Evolutionary conservation across 2,113 vertebrate genomes (phyloP).

Genomic region (Podiceps cristatus): DNA sequence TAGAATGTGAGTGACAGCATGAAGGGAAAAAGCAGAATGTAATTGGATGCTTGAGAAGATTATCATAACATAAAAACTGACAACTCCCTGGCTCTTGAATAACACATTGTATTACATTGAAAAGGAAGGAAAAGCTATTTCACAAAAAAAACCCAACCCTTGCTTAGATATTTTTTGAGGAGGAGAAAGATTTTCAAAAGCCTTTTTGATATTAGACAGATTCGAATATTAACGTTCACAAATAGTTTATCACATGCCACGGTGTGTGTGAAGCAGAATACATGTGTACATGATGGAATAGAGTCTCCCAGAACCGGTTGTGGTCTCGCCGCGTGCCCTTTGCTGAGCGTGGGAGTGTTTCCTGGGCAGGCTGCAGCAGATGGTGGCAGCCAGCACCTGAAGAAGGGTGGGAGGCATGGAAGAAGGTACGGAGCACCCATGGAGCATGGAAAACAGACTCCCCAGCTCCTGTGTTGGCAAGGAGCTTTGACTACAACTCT

Average conservation of each 20-base stretch:
- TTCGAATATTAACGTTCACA: background rate
- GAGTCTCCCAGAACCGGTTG: fast-evolving
- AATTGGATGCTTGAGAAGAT: slow-evolving; percentile 23
- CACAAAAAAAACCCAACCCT: background rate
- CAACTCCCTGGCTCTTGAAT: slow-evolving; percentile 23
- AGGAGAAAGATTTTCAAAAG: background rate
- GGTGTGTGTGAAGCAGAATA: background rate
- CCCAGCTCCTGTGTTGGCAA: fast-evolving
- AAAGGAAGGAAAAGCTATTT: slow-evolving; percentile 9
- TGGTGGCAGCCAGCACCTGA: fast-evolving
- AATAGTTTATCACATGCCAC: background rate
- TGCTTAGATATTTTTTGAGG: background rate
- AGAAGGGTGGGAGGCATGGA: fast-evolving
- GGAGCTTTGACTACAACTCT: background rate
- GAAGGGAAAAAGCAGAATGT: background rate
- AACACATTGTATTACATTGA: background rate
- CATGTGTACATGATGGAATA: fast-evolving
- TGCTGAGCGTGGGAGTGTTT: fast-evolving
- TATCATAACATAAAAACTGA: slow-evolving; percentile 42
- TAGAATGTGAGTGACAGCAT: slow-evolving; percentile 22
- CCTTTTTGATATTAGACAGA: background rate
- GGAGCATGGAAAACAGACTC: background rate
- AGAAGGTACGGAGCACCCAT: background rate
- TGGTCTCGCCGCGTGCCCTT: fast-evolving
- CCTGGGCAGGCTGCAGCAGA: background rate